Evolutionary conservation across 2,113 vertebrate species (phyloP).

Genomic region (Periophthalmodon schlosseri): DNA sequence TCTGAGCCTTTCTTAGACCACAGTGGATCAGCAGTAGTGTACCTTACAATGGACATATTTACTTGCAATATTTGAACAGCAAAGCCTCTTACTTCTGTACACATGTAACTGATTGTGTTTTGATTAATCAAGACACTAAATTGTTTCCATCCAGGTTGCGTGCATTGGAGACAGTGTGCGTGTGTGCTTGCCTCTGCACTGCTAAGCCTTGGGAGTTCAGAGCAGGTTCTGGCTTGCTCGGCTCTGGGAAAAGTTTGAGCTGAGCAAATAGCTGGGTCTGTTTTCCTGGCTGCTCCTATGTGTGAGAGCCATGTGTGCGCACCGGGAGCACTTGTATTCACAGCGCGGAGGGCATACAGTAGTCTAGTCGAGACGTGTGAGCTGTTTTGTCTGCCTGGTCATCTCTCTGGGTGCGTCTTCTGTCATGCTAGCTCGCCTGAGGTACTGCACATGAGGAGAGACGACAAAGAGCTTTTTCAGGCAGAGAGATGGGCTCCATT

Average conservation of each 20-base stretch:
- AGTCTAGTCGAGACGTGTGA: conserved; percentile 23
- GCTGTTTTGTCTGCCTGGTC: conserved; percentile 40
- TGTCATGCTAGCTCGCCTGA: conserved; percentile 1
- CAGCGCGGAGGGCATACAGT: conserved; percentile 3
- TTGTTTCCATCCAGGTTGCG: conserved; percentile 49
- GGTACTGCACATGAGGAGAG: conserved; percentile 23
- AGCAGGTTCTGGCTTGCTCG: conserved; percentile 78
- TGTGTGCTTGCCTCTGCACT: conserved; percentile 53
- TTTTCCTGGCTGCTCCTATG: conserved; percentile 67
- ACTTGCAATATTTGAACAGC: background rate
- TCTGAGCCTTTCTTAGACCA: background rate
- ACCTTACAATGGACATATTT: background rate
- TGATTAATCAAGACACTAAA: conserved; percentile 31
- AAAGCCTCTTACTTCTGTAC: conserved; percentile 6
- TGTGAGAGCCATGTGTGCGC: conserved; percentile 51
- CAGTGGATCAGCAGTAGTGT: background rate
- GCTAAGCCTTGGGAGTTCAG: conserved; percentile 62
- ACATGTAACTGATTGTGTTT: conserved; percentile 19
- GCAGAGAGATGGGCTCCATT: conserved; percentile 45
- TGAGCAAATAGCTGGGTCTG: conserved; percentile 76
- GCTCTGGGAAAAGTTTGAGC: conserved; percentile 78
- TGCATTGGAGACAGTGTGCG: conserved; percentile 43
- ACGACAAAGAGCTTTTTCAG: conserved; percentile 19
- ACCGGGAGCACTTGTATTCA: conserved; percentile 23
- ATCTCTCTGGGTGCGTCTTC: conserved; percentile 22